Conservation (phyloP, 2,888 invertebrate species). For the Quadroppia sp. region DNA sequence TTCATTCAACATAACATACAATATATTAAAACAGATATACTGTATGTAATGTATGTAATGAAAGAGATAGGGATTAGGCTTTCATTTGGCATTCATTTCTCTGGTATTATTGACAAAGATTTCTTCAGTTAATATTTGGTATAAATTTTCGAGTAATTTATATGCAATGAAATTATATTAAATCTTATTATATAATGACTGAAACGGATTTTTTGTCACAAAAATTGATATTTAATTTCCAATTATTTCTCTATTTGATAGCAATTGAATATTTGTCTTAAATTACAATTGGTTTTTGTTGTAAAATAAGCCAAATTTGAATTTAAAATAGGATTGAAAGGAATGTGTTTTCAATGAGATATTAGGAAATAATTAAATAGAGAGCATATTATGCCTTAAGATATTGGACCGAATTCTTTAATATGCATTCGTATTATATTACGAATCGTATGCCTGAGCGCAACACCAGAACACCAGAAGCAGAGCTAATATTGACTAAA, state of each 20-base stretch:
- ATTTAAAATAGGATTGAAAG: background rate
- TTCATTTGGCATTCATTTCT: background rate
- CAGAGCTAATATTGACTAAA: constrained; percentile 37
- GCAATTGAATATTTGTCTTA: background rate
- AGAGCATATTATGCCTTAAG: constrained; percentile 32
- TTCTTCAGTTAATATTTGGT: too few species aligned
- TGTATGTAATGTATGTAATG: too few species aligned
- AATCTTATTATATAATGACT: too few species aligned
- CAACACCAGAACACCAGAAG: constrained; percentile 2
- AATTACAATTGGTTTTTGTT: background rate
- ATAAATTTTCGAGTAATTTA: too few species aligned
- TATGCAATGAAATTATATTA: too few species aligned
- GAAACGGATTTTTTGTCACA: too few species aligned
- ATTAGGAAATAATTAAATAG: constrained; percentile 36
- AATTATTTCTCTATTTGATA: too few species aligned
- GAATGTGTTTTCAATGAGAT: background rate
- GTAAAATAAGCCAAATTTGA: background rate
- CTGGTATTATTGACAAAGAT: too few species aligned
- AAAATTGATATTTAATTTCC: too few species aligned
- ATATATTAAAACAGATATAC: background rate
- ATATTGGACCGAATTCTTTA: constrained; percentile 33
- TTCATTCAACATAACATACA: background rate
- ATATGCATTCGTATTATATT: constrained; percentile 27
- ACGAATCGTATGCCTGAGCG: constrained; percentile 24
- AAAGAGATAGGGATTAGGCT: background rate